Evolutionary conservation across 1,140 invertebrate genomes (phyloP), one percentile per base, ranked within the genome.

Genomic region (Oncopodura yosiiana): DNA sequence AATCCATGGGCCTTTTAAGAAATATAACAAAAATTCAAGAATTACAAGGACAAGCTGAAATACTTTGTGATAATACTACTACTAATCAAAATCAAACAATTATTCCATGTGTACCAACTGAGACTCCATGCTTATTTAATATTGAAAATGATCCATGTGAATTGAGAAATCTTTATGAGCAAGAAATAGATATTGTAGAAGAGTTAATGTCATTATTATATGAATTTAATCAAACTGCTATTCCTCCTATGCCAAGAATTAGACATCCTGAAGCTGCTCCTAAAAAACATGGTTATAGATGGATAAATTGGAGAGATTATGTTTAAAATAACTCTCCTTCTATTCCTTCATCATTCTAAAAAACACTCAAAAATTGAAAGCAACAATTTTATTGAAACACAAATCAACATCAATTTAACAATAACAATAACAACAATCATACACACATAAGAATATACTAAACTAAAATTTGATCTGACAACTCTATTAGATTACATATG

Each of bases 61-160:
- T 81, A 2, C 63, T 59, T 5, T 75, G 73, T 63, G 64, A 62
- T 5, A 38, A 61, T 54, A 1, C 41, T 61, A 1, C 51, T 60
- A 2, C 49, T 43, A 41, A 6, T 58, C 39, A 52, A 1, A n/a
- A 24, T 12, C 19, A 18, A 3, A 9, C 34, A 2, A n/a, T n/a
- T n/a, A n/a, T n/a, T n/a, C n/a, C n/a, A n/a, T 91, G 87, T 68
- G 66, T 75, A 30, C 81, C 84, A 0, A 60, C 80, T 0, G 62
- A 72, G 36, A 66, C 70, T 18, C 78, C 85, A 0, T 94, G 90
- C 66, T 73, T 94, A 1, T 90, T 86, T 66, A 81, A 94, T 66
- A 73, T 94, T 19, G 64, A 71, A 1, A 63, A 75, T 23, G 90
- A 94, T 74, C 90, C 90, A 3, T 94, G 90, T 67, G 91, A 94